Evolutionary conservation across 2,113 vertebrate genomes (phyloP).

Genomic region (Cottus gobio): DNA sequence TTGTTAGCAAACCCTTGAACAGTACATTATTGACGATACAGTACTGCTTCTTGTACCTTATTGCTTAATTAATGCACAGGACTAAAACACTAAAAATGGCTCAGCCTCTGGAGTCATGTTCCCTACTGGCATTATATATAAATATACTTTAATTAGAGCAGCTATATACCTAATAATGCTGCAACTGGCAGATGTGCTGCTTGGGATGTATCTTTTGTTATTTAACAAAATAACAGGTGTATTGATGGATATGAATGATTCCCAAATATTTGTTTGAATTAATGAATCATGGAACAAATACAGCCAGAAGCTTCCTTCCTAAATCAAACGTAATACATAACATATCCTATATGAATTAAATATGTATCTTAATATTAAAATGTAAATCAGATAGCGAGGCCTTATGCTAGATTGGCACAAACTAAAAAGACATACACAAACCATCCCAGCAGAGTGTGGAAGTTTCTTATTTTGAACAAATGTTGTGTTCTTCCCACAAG

Average conservation of each 20-base stretch:
- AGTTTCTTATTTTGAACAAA: conserved; percentile 69
- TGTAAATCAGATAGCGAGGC: conserved; percentile 10
- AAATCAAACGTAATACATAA: conserved; percentile 8
- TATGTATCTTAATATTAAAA: conserved; percentile 4
- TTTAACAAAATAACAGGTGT: not conserved
- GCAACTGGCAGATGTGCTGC: not conserved
- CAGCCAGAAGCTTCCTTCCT: not conserved
- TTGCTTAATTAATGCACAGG: not conserved
- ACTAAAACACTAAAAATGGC: not conserved
- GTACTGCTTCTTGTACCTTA: too few species aligned
- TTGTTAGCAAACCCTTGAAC: too few species aligned
- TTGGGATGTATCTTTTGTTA: not conserved
- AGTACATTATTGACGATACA: too few species aligned
- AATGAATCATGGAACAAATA: not conserved
- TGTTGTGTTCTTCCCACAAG: conserved; percentile 64
- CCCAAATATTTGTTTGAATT: not conserved
- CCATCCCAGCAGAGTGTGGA: conserved; percentile 49
- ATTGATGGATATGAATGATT: conserved; percentile 2
- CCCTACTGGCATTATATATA: not conserved
- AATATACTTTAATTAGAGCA: not conserved
- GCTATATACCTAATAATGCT: not conserved
- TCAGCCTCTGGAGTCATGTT: not conserved
- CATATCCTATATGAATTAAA: not conserved
- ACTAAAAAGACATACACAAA: conserved; percentile 23
- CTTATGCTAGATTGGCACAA: conserved; percentile 30